Conservation (phyloP, 2,797 vertebrate species). For the Danio albolineatus region DNA sequence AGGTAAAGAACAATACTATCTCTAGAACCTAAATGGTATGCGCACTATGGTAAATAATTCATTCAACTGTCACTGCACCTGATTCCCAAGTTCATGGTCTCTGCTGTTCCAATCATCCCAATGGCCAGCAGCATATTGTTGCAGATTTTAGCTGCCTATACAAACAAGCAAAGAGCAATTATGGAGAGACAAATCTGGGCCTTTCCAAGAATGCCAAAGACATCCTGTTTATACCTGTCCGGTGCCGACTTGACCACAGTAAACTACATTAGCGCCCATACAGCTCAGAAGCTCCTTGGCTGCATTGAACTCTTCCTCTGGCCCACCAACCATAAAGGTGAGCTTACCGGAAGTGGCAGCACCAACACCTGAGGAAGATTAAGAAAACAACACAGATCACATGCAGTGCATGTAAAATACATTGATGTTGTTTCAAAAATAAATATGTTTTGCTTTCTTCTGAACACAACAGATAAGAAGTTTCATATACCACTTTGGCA, state of each 20-base stretch:
- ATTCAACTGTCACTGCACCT: constrained; percentile 78
- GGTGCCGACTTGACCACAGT: constrained; percentile 94
- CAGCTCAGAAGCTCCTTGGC: constrained; percentile 92
- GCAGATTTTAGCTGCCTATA: constrained; percentile 97
- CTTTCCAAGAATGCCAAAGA: background rate
- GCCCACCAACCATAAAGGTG: constrained; percentile 98
- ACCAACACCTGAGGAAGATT: constrained; percentile 86
- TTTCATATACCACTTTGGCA: too few relatives aligned
- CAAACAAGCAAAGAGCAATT: constrained; percentile 58
- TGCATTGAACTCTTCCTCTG: constrained; percentile 94
- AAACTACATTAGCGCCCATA: constrained; percentile 95
- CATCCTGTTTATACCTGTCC: constrained; percentile 85
- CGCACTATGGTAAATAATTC: too few relatives aligned
- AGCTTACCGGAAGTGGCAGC: constrained; percentile 94
- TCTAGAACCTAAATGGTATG: constrained; percentile 20
- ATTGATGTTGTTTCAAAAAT: background rate
- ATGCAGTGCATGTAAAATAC: background rate
- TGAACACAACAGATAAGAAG: background rate
- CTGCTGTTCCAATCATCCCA: constrained; percentile 97
- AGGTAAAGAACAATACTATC: constrained; percentile 70
- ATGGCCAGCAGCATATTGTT: constrained; percentile 99
- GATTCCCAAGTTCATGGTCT: constrained; percentile 98
- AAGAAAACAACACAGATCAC: background rate
- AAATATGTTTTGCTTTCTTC: background rate
- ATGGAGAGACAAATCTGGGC: constrained; percentile 1